These are phyloP conservation scores for Spinus pinus DNA, from an alignment of 2,797 vertebrate genomes.

Conservation along the genomic window DNA sequence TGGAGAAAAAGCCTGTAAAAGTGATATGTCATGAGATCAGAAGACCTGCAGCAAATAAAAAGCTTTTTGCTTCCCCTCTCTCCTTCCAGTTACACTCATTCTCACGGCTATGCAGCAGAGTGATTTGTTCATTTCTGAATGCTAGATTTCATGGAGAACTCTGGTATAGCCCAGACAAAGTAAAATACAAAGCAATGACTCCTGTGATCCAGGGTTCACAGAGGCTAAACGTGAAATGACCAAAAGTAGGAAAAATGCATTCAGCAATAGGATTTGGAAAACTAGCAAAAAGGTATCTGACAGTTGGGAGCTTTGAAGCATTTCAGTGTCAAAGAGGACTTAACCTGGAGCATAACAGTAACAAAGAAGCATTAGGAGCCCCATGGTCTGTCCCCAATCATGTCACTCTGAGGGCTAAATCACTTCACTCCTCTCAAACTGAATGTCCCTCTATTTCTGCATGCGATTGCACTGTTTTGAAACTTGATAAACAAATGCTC, in stretches of 20 bases:
- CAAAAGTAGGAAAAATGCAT: conserved; percentile 5
- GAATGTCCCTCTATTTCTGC: background rate
- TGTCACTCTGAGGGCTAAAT: background rate
- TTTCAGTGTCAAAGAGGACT: conserved; percentile 4
- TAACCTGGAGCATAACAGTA: background rate
- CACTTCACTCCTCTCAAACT: background rate
- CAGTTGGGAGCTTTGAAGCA: background rate
- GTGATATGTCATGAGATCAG: background rate
- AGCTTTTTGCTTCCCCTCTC: background rate
- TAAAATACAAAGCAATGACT: background rate
- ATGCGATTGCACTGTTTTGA: background rate
- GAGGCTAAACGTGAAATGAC: background rate
- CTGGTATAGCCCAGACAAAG: background rate
- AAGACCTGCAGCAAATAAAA: background rate
- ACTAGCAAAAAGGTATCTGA: background rate
- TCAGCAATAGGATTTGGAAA: background rate
- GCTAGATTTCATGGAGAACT: background rate
- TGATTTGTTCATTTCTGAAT: background rate
- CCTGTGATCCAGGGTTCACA: background rate
- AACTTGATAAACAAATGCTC: background rate
- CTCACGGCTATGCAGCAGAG: background rate
- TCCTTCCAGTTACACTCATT: background rate
- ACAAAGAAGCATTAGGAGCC: background rate
- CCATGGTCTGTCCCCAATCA: background rate
- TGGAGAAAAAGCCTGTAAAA: background rate